Evolutionary conservation across 2,797 vertebrate genomes (phyloP).

Genomic region (Odontamblyopus lacepedii): DNA sequence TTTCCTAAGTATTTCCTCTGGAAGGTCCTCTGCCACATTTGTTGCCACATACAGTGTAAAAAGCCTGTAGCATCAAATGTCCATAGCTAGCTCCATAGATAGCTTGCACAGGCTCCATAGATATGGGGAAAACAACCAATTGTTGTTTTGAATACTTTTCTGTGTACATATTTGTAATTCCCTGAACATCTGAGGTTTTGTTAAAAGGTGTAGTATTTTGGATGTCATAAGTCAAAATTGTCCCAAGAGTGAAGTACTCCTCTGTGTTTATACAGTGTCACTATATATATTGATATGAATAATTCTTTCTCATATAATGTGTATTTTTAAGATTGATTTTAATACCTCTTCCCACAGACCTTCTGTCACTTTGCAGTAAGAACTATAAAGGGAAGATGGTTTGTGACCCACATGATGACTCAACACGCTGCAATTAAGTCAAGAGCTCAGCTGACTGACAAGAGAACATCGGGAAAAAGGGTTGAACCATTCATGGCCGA

Average conservation of each 20-base stretch:
- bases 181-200: too few species aligned
- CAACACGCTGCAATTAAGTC: slow-evolving; percentile 4
- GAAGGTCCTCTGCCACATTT: too few species aligned
- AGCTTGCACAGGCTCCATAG: too few species aligned
- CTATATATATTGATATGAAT: not conserved
- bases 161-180: too few species aligned
- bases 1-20: too few species aligned
- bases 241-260: not conserved
- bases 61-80: too few species aligned
- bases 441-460: slow-evolving; percentile 7
- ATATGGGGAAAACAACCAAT: too few species aligned
- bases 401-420: not conserved
- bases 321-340: not conserved
- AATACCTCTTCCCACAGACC: not conserved
- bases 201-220: too few species aligned
- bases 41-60: too few species aligned
- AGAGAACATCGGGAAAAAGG: not conserved
- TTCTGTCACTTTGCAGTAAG: not conserved
- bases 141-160: too few species aligned
- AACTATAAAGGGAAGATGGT: not conserved
- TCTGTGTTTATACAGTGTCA: not conserved
- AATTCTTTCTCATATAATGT: not conserved
- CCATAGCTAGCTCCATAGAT: too few species aligned
- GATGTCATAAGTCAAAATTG: not conserved
- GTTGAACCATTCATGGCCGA: not conserved